Conservation (phyloP, 64 coral and sea anemone genomes). For the Acropora yongei region DNA sequence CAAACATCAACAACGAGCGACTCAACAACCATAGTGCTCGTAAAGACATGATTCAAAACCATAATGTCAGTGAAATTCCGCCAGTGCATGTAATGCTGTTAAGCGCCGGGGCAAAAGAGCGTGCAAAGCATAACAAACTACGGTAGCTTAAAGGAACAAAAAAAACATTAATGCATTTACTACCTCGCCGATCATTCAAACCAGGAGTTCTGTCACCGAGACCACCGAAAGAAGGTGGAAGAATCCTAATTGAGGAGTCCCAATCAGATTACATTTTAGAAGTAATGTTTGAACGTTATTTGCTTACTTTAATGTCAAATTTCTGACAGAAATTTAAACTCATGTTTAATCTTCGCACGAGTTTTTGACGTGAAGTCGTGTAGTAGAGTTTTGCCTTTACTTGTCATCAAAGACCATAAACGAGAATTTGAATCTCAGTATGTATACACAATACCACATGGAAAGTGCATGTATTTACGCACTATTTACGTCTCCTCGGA, state of each 20-base stretch:
- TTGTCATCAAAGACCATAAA: too few species aligned
- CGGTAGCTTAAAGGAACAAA: too few species aligned
- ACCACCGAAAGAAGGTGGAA: too few species aligned
- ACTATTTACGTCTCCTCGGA: too few species aligned
- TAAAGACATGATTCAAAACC: conserved; percentile 46
- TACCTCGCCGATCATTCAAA: too few species aligned
- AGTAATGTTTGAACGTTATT: background rate
- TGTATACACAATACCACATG: background rate
- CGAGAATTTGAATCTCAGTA: background rate
- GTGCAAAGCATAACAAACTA: conserved; percentile 28
- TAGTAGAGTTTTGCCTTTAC: too few species aligned
- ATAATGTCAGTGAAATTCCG: conserved; percentile 34
- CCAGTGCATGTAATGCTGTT: conserved; percentile 35
- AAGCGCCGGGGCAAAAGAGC: conserved; percentile 43
- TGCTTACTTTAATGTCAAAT: background rate
- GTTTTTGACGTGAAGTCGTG: too few species aligned
- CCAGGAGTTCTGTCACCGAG: too few species aligned
- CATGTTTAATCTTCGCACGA: too few species aligned
- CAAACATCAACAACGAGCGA: conserved; percentile 6
- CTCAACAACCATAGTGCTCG: conserved; percentile 48
- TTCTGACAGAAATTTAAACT: background rate
- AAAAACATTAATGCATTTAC: too few species aligned
- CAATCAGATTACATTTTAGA: background rate
- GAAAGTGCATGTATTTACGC: background rate
- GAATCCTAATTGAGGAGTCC: too few species aligned